A percentile compares a stretch with the other conserved stretches of the same genome.
These are phyloP conservation scores for Apostichopus parvimensis DNA, from an alignment of 35 echinoderm and acorn worm species.

Conservation along the genomic window DNA sequence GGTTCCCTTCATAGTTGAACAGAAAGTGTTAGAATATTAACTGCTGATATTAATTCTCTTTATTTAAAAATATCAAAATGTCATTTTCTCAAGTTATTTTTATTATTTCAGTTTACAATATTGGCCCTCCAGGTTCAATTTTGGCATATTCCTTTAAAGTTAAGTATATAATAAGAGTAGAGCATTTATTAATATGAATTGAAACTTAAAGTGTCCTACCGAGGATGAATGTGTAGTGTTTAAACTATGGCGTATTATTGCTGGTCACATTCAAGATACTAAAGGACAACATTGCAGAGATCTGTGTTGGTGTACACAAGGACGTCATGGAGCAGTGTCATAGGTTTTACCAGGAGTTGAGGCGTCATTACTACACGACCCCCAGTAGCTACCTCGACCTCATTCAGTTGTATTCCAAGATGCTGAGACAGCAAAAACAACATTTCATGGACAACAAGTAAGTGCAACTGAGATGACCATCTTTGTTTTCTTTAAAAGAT, in stretches of 20 bases:
- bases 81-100: too few species aligned
- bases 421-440: constrained; percentile 85
- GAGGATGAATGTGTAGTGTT: not conserved
- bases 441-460: constrained; percentile 97
- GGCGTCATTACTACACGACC: constrained; percentile 94
- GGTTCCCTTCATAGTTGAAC: too few species aligned
- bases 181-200: too few species aligned
- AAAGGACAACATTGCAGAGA: constrained; percentile 83
- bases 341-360: constrained; percentile 89
- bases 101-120: too few species aligned
- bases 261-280: constrained; percentile 49
- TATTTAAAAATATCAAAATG: too few species aligned
- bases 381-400: constrained; percentile 97
- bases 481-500: too few species aligned
- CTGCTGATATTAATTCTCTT: too few species aligned
- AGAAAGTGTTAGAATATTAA: too few species aligned
- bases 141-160: too few species aligned
- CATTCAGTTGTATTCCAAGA: constrained; percentile 95
- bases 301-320: constrained; percentile 91
- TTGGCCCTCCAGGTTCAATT: too few species aligned
- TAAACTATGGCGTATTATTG: not conserved
- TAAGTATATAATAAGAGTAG: too few species aligned
- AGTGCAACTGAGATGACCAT: constrained; percentile 10
- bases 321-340: constrained; percentile 77
- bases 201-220: too few species aligned